Evolutionary conservation across 2,113 vertebrate genomes (phyloP).

Genomic region (Pongo pygmaeus): DNA sequence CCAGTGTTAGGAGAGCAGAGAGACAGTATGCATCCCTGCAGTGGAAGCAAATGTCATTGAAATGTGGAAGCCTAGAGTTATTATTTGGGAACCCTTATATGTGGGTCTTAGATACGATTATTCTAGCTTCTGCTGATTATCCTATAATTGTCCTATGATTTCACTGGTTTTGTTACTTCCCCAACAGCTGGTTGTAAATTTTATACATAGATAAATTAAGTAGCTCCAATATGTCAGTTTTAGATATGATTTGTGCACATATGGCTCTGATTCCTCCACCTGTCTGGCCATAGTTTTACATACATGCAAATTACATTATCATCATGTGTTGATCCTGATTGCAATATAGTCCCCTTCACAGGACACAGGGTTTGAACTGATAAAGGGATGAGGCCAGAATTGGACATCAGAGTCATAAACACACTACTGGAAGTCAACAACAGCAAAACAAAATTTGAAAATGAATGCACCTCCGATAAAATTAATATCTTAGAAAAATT

Average conservation of each 20-base stretch:
- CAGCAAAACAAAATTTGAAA: neutral
- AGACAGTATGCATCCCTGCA: fast-evolving
- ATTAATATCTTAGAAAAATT: neutral
- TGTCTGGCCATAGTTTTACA: neutral
- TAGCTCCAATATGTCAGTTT: neutral
- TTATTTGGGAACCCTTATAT: neutral
- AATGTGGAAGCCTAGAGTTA: neutral
- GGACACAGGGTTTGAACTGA: neutral
- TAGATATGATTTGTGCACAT: neutral
- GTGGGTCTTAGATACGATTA: neutral
- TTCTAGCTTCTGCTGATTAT: neutral
- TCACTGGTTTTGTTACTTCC: neutral
- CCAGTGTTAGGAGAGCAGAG: neutral
- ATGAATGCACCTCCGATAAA: neutral
- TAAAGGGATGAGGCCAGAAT: neutral
- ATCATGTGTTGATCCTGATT: neutral
- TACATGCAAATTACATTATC: neutral
- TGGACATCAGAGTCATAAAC: neutral
- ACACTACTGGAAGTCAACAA: neutral
- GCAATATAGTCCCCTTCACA: neutral
- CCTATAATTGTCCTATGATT: neutral
- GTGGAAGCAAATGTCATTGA: neutral
- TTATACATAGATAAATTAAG: neutral
- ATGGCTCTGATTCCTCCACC: neutral
- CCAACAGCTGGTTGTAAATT: neutral